Evolutionary conservation across 64 coral and sea anemone species (phyloP).

Genomic region (Cladopsammia gracilis): DNA sequence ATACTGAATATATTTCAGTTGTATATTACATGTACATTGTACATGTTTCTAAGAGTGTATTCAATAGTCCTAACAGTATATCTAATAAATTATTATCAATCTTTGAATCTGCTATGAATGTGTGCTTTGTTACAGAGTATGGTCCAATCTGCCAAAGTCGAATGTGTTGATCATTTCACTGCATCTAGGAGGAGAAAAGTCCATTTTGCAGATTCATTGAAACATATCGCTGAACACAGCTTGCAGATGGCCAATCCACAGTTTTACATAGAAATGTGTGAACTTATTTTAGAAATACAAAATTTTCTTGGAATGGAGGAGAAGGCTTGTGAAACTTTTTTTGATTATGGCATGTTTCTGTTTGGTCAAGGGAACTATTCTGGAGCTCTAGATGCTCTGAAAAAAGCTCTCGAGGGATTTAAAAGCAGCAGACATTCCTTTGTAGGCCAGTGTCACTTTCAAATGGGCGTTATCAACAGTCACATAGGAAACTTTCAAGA

Average conservation of each 20-base stretch:
- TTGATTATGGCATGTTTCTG: constrained; percentile 14
- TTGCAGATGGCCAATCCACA: constrained; percentile 3
- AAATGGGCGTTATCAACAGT: neutral
- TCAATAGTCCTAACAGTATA: too few species aligned
- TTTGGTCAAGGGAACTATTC: neutral
- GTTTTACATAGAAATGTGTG: constrained; percentile 7
- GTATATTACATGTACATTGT: too few species aligned
- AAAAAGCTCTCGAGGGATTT: neutral
- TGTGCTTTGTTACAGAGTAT: neutral
- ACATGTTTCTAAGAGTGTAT: too few species aligned
- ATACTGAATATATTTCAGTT: too few species aligned
- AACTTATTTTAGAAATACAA: constrained; percentile 19
- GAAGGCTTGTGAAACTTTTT: neutral
- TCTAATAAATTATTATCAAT: too few species aligned
- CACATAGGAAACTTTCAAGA: neutral
- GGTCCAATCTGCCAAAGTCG: constrained; percentile 2
- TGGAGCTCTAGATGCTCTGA: neutral
- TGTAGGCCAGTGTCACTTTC: constrained; percentile 6
- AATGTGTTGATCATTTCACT: neutral
- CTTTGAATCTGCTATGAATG: too few species aligned
- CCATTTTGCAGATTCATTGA: constrained; percentile 16
- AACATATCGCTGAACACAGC: neutral
- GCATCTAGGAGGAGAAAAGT: constrained; percentile 7
- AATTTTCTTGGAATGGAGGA: constrained; percentile 11
- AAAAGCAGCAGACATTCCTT: neutral